Base-by-base conservation (phyloP, 2,888 invertebrate genomes). In the Nebria brevicollis region DNA sequence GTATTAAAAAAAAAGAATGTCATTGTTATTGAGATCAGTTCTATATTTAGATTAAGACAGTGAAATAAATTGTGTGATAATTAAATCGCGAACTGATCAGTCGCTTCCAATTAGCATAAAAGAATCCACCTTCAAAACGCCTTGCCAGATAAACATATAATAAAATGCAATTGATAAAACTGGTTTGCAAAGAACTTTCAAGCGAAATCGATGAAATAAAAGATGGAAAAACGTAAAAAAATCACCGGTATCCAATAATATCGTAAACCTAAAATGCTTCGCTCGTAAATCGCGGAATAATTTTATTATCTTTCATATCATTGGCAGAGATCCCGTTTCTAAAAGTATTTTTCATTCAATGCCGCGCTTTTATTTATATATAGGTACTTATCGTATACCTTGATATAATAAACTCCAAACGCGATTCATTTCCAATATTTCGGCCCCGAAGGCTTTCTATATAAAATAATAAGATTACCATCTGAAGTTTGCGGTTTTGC, bases 371-470 rank as follows among this genome's bases (percentile, higher is more conserved):
- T 54, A 2, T 54, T 54, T 54, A 0, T 54, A 20, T 20, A 20
- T 20, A 20, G 20, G 20, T 20, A 54, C 1, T 54, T 54, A 54
- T 54, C 54, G 54, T 13, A 54, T 8, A 54, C 54, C 54, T 54
- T 54, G 54, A 54, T 54, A 54, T 54, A 54, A 54, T 54, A 54
- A 54, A 54, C 11, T 54, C 54, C 8, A 54, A 8, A 13, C 54
- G 54, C 54, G 54, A 54, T 54, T 54, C 54, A 54, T 54, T 54
- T 54, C 54, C 54, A 54, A 54, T 54, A 54, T 54, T 54, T 54
- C 54, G 54, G 54, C 54, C 54, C 54, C 13, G 54, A 54, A 54
- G 54, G 54, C 54, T 34, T 34, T 34, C 54, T 54, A 54, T 54
- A 54, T 54, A 54, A 54, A 54, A 54, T 54, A 11, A 54, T 54